phyloP scores from a whole-genome alignment of 2,113 vertebrate species.

The Neopipo cinnamomea region DNA sequence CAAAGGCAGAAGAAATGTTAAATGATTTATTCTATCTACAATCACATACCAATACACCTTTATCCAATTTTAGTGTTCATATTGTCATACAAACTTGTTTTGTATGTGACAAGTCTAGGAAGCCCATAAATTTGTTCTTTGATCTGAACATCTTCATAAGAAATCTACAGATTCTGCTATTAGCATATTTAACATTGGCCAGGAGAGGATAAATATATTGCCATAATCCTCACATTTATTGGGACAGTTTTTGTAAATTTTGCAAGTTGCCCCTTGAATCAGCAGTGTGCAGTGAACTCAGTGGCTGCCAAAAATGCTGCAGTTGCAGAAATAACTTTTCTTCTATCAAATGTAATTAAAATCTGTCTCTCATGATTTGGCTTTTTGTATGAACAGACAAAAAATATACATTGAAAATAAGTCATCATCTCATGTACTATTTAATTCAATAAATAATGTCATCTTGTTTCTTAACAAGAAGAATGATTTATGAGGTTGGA shows the following conservation, averaged over 20 bases:
- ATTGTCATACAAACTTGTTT: background rate
- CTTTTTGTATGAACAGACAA: slow-evolving; percentile 20
- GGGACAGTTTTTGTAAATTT: slow-evolving; percentile 33
- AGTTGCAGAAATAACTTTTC: slow-evolving; percentile 48
- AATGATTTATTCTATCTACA: background rate
- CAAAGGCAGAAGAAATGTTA: background rate
- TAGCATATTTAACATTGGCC: background rate
- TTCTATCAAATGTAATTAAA: slow-evolving; percentile 20
- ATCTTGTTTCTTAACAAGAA: background rate
- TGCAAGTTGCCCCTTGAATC: slow-evolving; percentile 49
- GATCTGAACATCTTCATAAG: background rate
- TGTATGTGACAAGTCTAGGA: background rate
- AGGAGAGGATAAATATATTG: slow-evolving; percentile 31
- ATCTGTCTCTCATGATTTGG: background rate
- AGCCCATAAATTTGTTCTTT: background rate
- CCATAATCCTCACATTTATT: slow-evolving; percentile 42
- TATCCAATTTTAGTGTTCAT: background rate
- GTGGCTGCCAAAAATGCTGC: slow-evolving; percentile 38
- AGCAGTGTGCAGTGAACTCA: background rate
- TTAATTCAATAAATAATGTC: slow-evolving; percentile 23
- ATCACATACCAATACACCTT: background rate
- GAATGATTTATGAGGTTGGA: background rate
- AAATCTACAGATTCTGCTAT: background rate
- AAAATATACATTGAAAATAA: slow-evolving; percentile 32
- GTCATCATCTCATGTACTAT: background rate